phyloP scores from a whole-genome alignment of 2,888 invertebrate species.

The Rhamnusium bicolor region DNA sequence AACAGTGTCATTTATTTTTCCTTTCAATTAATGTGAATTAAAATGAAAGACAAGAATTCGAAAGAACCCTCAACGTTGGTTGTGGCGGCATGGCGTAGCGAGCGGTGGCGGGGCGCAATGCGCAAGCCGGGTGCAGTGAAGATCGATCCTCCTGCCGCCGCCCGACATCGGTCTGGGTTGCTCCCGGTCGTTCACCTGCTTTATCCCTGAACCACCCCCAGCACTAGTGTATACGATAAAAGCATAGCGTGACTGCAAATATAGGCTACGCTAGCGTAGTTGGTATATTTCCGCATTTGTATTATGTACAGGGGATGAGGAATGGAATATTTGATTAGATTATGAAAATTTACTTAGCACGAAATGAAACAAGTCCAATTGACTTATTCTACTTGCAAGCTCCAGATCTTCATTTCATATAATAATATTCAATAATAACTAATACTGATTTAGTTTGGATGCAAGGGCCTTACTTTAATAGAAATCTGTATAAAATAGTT shows the following conservation, averaged over 20 bases:
- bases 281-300: constrained; percentile 41
- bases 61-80: constrained; percentile 39
- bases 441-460: no score
- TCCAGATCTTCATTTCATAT: no score
- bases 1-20: constrained; percentile 43
- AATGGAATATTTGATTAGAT: not conserved
- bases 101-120: constrained; percentile 57
- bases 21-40: constrained; percentile 54
- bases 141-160: constrained; percentile 67
- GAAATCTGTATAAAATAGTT: no score
- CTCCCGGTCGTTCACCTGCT: constrained; percentile 69
- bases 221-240: constrained; percentile 51
- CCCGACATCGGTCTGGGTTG: constrained; percentile 70
- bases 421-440: no score
- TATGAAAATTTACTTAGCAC: no score
- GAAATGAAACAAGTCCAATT: no score
- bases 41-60: constrained; percentile 48
- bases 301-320: not conserved
- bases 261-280: constrained; percentile 39
- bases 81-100: constrained; percentile 19
- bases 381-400: no score
- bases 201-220: constrained; percentile 59
- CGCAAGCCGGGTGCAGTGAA: constrained; percentile 66
- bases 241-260: constrained; percentile 43
- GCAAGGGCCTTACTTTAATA: no score